Conservation (phyloP, 1,140 invertebrate species). For the Pararge aegeria region DNA sequence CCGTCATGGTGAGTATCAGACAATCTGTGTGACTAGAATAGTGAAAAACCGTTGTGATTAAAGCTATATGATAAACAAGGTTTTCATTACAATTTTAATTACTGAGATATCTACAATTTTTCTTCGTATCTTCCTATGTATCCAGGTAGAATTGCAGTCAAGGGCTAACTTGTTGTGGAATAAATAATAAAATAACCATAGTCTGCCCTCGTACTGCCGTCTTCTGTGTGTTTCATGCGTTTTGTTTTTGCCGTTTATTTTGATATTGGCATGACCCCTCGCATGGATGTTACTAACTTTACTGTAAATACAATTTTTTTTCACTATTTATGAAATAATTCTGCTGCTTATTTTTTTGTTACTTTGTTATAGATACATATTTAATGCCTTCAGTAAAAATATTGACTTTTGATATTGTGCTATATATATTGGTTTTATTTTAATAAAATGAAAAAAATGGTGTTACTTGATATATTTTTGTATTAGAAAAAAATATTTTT, state of each 20-base stretch:
- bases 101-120: no score
- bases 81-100: no score
- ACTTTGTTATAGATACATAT: background rate
- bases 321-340: background rate
- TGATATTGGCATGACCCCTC: constrained; percentile 21
- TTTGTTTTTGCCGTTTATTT: background rate
- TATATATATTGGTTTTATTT: background rate
- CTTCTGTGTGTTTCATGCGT: background rate
- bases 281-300: constrained; percentile 44
- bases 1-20: constrained; percentile 56
- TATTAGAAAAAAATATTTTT: background rate
- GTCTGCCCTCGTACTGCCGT: no score
- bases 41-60: no score
- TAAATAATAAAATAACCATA: no score
- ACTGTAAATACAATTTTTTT: constrained; percentile 3
- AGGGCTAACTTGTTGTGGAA: no score
- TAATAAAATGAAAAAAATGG: background rate
- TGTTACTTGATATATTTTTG: background rate
- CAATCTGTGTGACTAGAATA: background rate
- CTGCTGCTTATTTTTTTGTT: background rate
- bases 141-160: no score
- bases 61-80: no score
- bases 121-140: no score
- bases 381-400: no score
- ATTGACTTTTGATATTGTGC: background rate